Conservation (phyloP, 2,797 vertebrate genomes). For the Hypotaenidia okinawae region DNA sequence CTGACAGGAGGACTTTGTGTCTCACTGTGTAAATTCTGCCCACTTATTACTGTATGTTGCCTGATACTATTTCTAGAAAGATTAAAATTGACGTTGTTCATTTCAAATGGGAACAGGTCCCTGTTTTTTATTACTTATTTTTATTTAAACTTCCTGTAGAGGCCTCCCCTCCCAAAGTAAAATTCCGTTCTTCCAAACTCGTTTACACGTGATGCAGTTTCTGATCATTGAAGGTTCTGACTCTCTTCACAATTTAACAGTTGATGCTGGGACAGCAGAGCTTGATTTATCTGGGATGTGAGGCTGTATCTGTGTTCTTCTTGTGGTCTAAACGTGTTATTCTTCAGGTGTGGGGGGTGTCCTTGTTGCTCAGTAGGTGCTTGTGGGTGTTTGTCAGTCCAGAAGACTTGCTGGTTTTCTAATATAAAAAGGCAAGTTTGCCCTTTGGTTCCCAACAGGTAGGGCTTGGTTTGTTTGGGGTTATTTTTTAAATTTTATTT, state of each 20-base stretch:
- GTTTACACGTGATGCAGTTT: background rate
- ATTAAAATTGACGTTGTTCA: background rate
- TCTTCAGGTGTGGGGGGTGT: rapidly evolving
- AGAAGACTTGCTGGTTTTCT: background rate
- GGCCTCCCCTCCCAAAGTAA: background rate
- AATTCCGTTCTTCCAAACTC: background rate
- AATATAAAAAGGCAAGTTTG: background rate
- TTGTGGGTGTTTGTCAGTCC: background rate
- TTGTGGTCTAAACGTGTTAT: background rate
- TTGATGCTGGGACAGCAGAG: background rate
- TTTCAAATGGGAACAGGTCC: background rate
- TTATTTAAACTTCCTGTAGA: background rate
- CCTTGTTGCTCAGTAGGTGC: background rate
- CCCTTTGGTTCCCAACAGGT: background rate
- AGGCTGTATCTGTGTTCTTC: background rate
- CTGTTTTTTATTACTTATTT: background rate
- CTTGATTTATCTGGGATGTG: background rate
- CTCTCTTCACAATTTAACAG: background rate
- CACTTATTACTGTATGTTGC: background rate
- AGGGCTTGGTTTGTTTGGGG: background rate
- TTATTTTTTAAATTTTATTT: background rate
- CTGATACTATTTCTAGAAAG: background rate
- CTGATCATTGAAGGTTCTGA: background rate
- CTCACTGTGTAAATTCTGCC: background rate
- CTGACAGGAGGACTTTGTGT: background rate